These are phyloP conservation scores for Talpa occidentalis DNA, from an alignment of 2,113 vertebrate genomes.

Conservation along the genomic window DNA sequence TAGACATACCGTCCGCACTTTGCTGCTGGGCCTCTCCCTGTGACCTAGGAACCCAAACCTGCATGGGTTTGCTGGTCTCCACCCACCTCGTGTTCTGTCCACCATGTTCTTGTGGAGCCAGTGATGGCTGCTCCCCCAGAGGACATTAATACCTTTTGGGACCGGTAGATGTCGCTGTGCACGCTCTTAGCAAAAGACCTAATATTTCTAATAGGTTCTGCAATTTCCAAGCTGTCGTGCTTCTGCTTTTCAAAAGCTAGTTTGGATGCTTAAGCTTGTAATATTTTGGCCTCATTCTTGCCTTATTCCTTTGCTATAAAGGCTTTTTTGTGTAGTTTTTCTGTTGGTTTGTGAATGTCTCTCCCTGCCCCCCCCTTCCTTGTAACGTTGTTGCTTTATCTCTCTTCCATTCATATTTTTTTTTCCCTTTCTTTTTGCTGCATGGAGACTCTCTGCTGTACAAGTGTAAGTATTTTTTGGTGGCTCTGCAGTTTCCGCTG, in stretches of 20 bases:
- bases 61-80: background rate
- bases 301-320: conserved; percentile 76
- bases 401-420: conserved; percentile 89
- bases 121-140: rapidly evolving
- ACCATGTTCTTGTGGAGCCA: background rate
- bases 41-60: background rate
- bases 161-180: background rate
- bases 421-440: conserved; percentile 91
- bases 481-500: conserved; percentile 83
- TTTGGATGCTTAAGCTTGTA: background rate
- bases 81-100: background rate
- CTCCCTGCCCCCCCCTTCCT: conserved; percentile 72
- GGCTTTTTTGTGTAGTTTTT: conserved; percentile 77
- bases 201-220: background rate
- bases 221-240: background rate
- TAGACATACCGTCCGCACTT: rapidly evolving
- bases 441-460: conserved; percentile 99
- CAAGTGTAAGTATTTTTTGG: conserved; percentile 95
- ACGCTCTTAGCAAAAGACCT: background rate
- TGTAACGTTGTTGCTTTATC: conserved; percentile 86
- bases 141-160: background rate
- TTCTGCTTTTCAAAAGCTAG: conserved; percentile 12
- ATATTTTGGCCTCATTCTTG: conserved; percentile 68
- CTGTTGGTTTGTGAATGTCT: conserved; percentile 64
- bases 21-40: background rate